Percentiles rank a stretch among this genome's conserved stretches.
These are phyloP conservation scores for Callorhinus ursinus DNA, from an alignment of 2,113 vertebrate genomes.

Conservation along the genomic window DNA sequence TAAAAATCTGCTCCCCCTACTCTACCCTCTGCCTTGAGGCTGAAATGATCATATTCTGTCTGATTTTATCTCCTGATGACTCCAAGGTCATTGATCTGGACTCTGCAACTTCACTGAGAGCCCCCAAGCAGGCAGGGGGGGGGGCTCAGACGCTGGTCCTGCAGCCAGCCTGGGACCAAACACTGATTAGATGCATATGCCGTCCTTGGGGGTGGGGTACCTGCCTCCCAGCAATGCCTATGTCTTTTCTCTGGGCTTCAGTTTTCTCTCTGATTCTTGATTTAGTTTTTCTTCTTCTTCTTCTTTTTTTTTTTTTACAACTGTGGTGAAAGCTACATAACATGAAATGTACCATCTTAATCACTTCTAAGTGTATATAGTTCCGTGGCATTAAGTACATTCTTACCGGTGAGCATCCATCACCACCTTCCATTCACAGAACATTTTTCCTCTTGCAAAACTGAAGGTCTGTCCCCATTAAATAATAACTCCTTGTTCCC, in stretches of 20 bases:
- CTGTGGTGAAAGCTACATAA: neutral
- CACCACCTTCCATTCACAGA: neutral
- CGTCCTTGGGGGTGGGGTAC: fast-evolving
- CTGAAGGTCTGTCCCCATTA: neutral
- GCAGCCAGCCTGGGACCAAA: neutral
- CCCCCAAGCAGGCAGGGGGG: neutral
- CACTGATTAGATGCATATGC: fast-evolving
- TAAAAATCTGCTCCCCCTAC: neutral
- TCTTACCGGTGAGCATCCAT: fast-evolving
- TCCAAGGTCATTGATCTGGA: neutral
- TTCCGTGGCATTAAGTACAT: neutral
- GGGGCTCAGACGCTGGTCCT: neutral
- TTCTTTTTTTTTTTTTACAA: neutral
- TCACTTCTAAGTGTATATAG: neutral
- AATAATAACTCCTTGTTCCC: fast-evolving
- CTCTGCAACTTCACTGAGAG: neutral
- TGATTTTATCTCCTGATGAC: neutral
- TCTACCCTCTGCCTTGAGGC: neutral
- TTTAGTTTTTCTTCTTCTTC: neutral
- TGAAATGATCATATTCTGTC: neutral
- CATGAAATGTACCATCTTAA: neutral
- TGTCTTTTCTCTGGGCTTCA: neutral
- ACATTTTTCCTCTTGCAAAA: neutral
- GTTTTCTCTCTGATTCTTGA: neutral
- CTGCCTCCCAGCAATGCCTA: fast-evolving